phyloP scores from a whole-genome alignment of 2,113 vertebrate genomes.

The Mystacornis crossleyi region DNA sequence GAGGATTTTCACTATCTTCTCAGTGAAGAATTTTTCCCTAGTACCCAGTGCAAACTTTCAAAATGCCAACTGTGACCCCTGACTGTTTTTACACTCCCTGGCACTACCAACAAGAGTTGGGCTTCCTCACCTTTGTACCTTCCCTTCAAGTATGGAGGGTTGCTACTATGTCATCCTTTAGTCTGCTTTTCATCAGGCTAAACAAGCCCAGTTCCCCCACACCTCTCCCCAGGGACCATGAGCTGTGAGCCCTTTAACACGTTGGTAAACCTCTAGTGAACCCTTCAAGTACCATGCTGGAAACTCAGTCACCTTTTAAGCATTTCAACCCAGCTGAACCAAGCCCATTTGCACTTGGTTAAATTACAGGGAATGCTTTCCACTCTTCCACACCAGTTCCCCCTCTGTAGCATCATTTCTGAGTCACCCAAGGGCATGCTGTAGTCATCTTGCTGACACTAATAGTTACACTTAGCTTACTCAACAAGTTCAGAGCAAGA shows the following conservation, averaged over 20 bases:
- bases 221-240: accelerated
- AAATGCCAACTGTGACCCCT: not conserved
- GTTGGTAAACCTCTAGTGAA: not conserved
- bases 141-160: not conserved
- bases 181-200: not conserved
- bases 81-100: not conserved
- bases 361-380: not conserved
- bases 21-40: not conserved
- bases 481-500: not conserved
- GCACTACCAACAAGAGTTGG: not conserved
- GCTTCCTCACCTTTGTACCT: not conserved
- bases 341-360: not conserved
- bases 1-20: not conserved
- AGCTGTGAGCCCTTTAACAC: not conserved
- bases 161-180: not conserved
- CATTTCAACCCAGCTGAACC: not conserved
- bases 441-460: not conserved
- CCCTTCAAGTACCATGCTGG: not conserved
- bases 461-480: not conserved
- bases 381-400: not conserved
- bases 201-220: not conserved
- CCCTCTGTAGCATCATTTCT: not conserved
- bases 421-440: not conserved
- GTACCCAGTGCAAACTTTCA: accelerated
- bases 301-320: not conserved